A percentile compares a stretch with the other conserved stretches of the same genome.
phyloP scores from a whole-genome alignment of 2,797 vertebrate species.

The Falco berigora region DNA sequence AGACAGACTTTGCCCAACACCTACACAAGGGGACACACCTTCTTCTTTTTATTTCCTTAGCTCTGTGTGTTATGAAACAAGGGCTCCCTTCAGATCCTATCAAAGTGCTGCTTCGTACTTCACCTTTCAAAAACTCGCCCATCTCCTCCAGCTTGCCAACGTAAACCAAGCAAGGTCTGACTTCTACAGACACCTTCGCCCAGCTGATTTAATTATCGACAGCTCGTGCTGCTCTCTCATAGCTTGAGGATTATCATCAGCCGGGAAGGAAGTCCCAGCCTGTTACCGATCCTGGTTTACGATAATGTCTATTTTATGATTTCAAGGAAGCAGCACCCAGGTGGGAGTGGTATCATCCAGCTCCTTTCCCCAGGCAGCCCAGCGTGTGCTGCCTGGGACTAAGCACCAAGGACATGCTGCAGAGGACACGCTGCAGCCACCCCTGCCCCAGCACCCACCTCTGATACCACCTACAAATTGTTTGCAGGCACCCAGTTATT shows the following conservation, averaged over 20 bases:
- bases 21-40: neutral
- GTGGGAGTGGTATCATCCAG: accelerated
- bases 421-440: neutral
- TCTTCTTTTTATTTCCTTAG: neutral
- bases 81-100: neutral
- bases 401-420: neutral
- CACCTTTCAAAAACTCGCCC: neutral
- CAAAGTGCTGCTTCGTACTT: neutral
- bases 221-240: neutral
- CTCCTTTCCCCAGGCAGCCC: neutral
- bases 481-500: neutral
- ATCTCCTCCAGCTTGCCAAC: neutral
- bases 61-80: neutral
- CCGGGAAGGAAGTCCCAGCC: neutral
- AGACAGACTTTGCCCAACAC: neutral
- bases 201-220: neutral
- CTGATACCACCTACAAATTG: neutral
- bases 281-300: neutral
- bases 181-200: neutral
- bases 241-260: neutral
- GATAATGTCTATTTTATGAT: neutral
- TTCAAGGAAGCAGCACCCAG: neutral
- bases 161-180: neutral
- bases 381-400: neutral
- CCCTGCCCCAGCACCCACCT: neutral